phyloP scores from a whole-genome alignment of 2,888 invertebrate genomes.

The Tiliacea aurago region DNA sequence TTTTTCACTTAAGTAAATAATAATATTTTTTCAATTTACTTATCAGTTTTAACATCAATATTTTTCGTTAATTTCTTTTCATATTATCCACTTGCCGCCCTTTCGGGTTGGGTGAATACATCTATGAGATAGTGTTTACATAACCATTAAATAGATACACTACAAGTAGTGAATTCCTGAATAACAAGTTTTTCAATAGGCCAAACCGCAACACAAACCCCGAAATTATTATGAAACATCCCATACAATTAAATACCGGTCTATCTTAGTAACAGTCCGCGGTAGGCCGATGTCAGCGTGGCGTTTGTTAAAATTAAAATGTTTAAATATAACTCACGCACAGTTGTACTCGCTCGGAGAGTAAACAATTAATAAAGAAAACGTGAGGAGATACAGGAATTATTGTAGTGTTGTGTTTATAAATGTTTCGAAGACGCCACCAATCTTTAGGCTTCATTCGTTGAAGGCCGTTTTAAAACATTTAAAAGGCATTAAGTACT shows the following conservation, averaged over 20 bases:
- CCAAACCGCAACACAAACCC: neutral
- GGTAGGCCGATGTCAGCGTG: constrained; percentile 27
- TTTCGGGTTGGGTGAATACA: too few species aligned
- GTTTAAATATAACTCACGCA: constrained; percentile 42
- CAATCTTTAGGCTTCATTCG: neutral
- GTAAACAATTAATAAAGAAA: constrained; percentile 56
- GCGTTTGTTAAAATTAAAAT: constrained; percentile 51
- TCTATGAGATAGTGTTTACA: too few species aligned
- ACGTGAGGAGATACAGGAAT: constrained; percentile 36
- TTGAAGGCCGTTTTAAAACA: neutral
- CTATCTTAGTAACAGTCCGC: constrained; percentile 29
- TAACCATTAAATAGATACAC: neutral
- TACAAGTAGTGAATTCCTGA: neutral
- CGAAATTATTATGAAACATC: constrained; percentile 1
- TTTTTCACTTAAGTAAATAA: too few species aligned
- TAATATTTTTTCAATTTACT: too few species aligned
- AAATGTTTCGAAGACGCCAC: neutral
- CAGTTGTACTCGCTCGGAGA: constrained; percentile 34
- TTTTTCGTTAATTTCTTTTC: too few species aligned
- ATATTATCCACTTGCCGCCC: too few species aligned
- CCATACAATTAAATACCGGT: constrained; percentile 25
- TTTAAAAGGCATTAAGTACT: neutral
- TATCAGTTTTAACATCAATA: too few species aligned
- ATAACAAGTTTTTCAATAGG: neutral
- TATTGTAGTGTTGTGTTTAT: constrained; percentile 9